Evolutionary conservation across 2,888 invertebrate species (phyloP), one percentile per base, ranked within the genome.

Genomic region (Notodonta dromedarius): DNA sequence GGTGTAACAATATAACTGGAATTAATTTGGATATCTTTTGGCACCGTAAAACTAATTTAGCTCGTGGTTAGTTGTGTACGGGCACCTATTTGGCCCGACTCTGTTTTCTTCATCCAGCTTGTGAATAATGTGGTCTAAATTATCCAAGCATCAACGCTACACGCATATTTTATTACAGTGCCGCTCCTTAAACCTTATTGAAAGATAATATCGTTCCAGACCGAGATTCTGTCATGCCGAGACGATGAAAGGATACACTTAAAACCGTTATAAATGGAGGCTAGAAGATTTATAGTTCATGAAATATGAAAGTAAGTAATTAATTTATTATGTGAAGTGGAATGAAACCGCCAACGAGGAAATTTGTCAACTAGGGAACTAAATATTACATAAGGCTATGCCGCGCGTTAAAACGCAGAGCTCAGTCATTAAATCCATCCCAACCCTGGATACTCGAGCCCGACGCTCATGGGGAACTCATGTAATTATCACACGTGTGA

Each of bases 291-390:
- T 58, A 63, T 68, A 60, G 55, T 52, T 58, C 35, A 53, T 58
- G 65, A 73, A 70, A 67, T 71, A 70, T 62, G 60, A 69, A 70
- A 63, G 58, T 63, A 63, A 58, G 56, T 67, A 73, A 77, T 76
- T 76, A 76, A 76, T 77, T 72, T 69, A 73, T 73, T 65, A 67
- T 65, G 70, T 72, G 64, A 74, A 72, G 70, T 71, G 69, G 71
- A 71, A 70, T 73, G 67, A 75, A 72, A 76, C 69, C 75, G 58
- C 72, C 62, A 72, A 69, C 71, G 67, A 69, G 73, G 67, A 71
- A 76, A 78, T 74, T 74, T 78, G 73, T 76, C 77, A 78, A 80
- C 70, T 64, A 63, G 69, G 62, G 61, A 75, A 76, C 76, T 76
- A 70, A 71, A 74, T 74, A 79, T 70, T 70, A 78, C 72, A 69